Percentiles rank a stretch among this genome's conserved stretches.
phyloP scores from a whole-genome alignment of 2,797 vertebrate genomes.

The Sebastes dallii region DNA sequence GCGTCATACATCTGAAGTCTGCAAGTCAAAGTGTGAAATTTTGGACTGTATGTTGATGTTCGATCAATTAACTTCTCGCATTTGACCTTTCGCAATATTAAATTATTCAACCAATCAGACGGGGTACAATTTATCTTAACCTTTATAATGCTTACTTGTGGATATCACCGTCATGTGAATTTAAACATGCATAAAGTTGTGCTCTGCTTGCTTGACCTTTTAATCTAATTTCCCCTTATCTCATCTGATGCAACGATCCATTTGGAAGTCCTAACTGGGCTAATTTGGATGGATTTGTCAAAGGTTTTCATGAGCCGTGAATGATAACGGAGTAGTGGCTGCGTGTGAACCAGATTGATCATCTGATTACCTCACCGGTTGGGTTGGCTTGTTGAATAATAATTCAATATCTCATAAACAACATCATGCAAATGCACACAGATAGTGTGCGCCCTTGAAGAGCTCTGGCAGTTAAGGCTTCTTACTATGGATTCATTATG shows the following conservation, averaged over 20 bases:
- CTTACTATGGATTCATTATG: constrained; percentile 23
- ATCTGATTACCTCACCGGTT: constrained; percentile 16
- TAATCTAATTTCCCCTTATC: constrained; percentile 39
- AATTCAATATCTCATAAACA: constrained; percentile 18
- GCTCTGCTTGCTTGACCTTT: constrained; percentile 47
- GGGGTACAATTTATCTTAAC: constrained; percentile 15
- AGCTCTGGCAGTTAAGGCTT: neutral
- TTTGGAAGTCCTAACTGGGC: constrained; percentile 12
- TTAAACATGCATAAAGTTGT: constrained; percentile 26
- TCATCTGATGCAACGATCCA: constrained; percentile 21
- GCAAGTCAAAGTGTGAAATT: neutral
- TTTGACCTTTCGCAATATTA: constrained; percentile 35
- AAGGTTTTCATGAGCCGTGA: constrained; percentile 20
- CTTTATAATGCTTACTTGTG: constrained; percentile 19
- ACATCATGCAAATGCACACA: constrained; percentile 9
- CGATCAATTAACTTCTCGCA: neutral
- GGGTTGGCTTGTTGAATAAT: constrained; percentile 9
- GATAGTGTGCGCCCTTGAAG: constrained; percentile 3
- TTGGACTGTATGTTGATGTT: neutral
- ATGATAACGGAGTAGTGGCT: constrained; percentile 2
- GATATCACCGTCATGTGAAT: neutral
- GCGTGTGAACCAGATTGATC: constrained; percentile 15
- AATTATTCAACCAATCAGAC: constrained; percentile 24
- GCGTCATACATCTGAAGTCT: neutral
- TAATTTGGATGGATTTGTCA: constrained; percentile 43